Base-by-base conservation (phyloP, 2,888 invertebrate genomes). In the Rhogogaster chlorosoma region DNA sequence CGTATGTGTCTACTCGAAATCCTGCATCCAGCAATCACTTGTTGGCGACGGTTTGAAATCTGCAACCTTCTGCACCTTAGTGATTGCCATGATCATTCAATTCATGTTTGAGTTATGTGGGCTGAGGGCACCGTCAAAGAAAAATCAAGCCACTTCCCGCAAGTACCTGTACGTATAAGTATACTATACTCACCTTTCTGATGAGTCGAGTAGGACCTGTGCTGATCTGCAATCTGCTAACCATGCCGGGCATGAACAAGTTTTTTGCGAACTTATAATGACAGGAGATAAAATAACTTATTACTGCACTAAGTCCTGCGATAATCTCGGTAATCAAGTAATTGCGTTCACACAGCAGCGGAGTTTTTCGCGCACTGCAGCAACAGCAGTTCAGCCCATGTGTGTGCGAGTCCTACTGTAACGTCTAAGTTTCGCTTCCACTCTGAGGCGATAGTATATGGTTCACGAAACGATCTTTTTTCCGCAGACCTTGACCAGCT, bases 361-460 rank as follows among this genome's bases (percentile, higher is more conserved):
- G n/a, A 26, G 26, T 73, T 73, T 45, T 73, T 73, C 73, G 22
- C 73, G 73, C 73, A 45, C 42, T 73, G 73, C 73, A 73, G 22
- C 10, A 70, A 18, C 49, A 61, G 26, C 61, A 61, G 57, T 2
- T 26, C 53, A 18, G 77, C n/a, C 49, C 77, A 53, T 77, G 77
- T 26, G 22, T 26, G 42, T 26, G 18, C 32, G 9, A n/a, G 77
- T n/a, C 53, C 29, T n/a, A 77, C 53, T 29, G 53, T 77, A 32
- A 77, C 18, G 77, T 77, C n/a, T n/a, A 29, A 32, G 49, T 29
- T 32, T 29, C 49, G 49, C 2, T 49, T 15, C 26, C 75, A 26
- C 49, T 9, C n/a, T 42, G 12, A n/a, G 71, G 26, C 22, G 73
- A 73, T 22, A 6, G 4, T 67, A 67, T 67, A 67, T 32, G 18